These are phyloP conservation scores for Gambusia yucatana DNA, from an alignment of 2,797 vertebrate species.

Conservation along the genomic window DNA sequence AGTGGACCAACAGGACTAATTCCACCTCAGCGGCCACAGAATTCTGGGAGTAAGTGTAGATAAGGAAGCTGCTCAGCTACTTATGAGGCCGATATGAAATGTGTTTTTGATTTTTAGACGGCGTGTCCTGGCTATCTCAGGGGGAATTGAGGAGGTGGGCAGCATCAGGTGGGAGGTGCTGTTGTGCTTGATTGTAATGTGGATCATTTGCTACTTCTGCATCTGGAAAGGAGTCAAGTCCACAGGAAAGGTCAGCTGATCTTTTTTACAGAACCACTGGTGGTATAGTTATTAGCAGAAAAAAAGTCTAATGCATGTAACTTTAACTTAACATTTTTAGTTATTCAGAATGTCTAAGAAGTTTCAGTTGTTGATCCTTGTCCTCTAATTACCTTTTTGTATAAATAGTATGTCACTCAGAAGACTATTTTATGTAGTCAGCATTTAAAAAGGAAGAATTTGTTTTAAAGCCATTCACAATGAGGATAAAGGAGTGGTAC, in stretches of 20 bases:
- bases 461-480: neutral
- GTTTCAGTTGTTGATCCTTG: neutral
- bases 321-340: neutral
- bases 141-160: slow-evolving; percentile 78
- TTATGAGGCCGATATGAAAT: neutral
- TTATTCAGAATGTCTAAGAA: neutral
- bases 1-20: slow-evolving; percentile 50
- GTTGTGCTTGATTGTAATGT: slow-evolving; percentile 68
- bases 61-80: neutral
- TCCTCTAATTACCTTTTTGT: neutral
- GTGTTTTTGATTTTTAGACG: slow-evolving; percentile 44
- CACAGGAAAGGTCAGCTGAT: slow-evolving; percentile 75
- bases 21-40: slow-evolving; percentile 74
- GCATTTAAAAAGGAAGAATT: neutral
- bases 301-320: neutral
- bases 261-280: neutral
- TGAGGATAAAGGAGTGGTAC: neutral
- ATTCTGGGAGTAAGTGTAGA: slow-evolving; percentile 80
- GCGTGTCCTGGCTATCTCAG: slow-evolving; percentile 75
- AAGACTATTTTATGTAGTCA: neutral
- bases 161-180: slow-evolving; percentile 75
- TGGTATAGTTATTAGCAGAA: neutral
- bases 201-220: slow-evolving; percentile 80
- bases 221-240: slow-evolving; percentile 83
- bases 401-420: neutral